Evolutionary conservation across 2,888 invertebrate genomes (phyloP).

Genomic region (Eristalinus sepulchralis): DNA sequence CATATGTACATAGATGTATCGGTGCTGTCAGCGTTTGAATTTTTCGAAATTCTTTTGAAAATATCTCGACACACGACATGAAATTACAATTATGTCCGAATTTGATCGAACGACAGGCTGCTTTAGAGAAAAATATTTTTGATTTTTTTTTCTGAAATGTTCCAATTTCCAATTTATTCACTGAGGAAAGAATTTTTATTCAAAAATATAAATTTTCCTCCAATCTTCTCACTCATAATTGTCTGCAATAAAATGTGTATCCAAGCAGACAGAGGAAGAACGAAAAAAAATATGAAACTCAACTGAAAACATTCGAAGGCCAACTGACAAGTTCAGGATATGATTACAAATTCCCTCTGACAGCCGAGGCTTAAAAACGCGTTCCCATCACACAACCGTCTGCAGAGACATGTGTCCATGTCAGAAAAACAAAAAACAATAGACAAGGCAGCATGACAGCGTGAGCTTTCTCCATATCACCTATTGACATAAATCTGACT

Average conservation of each 20-base stretch:
- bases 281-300: neutral
- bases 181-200: neutral
- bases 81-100: neutral
- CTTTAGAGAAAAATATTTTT: neutral
- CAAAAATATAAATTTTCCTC: neutral
- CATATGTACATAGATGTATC: neutral
- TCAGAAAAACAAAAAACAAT: conserved; percentile 50
- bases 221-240: neutral
- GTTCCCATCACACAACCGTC: neutral
- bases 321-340: conserved; percentile 40
- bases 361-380: neutral
- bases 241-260: neutral
- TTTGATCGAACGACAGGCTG: neutral
- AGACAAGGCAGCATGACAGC: conserved; percentile 8
- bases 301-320: neutral
- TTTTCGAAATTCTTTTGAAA: neutral
- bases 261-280: neutral
- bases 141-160: neutral
- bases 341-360: neutral
- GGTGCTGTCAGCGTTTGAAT: neutral
- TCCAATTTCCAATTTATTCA: neutral
- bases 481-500: conserved; percentile 65
- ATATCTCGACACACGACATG: neutral
- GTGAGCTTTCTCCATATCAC: conserved; percentile 25
- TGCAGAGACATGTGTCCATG: conserved; percentile 34